Evolutionary conservation across 2,113 vertebrate species (phyloP).

Genomic region (Trematomus loennbergii): DNA sequence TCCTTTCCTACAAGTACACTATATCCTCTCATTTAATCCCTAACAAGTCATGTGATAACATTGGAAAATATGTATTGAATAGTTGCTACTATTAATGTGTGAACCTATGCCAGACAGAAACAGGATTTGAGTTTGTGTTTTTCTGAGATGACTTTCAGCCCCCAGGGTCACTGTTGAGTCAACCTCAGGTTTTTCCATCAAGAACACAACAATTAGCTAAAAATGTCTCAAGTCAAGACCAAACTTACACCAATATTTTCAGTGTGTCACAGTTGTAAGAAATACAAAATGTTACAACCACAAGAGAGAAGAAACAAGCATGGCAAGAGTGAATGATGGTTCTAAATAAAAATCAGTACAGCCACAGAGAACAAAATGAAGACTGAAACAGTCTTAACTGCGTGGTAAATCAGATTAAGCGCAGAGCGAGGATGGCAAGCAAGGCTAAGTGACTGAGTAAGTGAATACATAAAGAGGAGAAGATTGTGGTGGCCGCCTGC

Average conservation of each 20-base stretch:
- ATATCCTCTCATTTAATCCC: constrained; percentile 4
- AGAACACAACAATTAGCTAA: constrained; percentile 19
- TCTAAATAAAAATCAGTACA: constrained; percentile 52
- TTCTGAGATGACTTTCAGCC: constrained; percentile 11
- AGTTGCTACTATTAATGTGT: constrained; percentile 27
- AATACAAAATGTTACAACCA: background rate
- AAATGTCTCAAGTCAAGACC: constrained; percentile 10
- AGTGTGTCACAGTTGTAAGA: constrained; percentile 8
- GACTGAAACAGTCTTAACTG: constrained; percentile 54
- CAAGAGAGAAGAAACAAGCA: constrained; percentile 7
- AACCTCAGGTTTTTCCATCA: constrained; percentile 23
- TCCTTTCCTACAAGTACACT: constrained; percentile 20
- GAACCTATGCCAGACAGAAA: constrained; percentile 30
- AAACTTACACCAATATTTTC: constrained; percentile 17
- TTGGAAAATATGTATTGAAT: constrained; percentile 34
- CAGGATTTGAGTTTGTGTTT: constrained; percentile 21
- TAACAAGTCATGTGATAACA: constrained; percentile 21
- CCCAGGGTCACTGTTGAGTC: constrained; percentile 24
- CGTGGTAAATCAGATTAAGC: constrained; percentile 73
- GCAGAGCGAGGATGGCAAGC: constrained; percentile 59
- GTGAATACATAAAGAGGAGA: constrained; percentile 76
- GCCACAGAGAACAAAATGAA: constrained; percentile 55
- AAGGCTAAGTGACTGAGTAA: constrained; percentile 77
- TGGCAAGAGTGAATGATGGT: constrained; percentile 38
- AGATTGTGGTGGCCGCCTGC: constrained; percentile 66